Evolutionary conservation across 2,888 invertebrate genomes (phyloP).

Genomic region (Danaus chrysippus): DNA sequence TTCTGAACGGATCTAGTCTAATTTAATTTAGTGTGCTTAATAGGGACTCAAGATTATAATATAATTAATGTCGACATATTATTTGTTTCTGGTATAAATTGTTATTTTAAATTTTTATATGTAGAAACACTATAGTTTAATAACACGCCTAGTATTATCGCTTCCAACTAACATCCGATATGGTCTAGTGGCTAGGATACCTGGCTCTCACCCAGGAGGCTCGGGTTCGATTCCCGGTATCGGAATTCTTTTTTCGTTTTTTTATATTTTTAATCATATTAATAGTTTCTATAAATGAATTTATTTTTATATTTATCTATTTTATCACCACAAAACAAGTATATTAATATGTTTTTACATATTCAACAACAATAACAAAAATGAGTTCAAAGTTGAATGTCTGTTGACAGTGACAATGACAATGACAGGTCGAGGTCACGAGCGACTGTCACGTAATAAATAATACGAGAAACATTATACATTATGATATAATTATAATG

Average conservation of each 20-base stretch:
- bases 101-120: background rate
- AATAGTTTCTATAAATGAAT: background rate
- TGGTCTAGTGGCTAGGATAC: constrained; percentile 84
- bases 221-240: constrained; percentile 86
- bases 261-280: constrained; percentile 12
- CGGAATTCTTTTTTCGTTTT: constrained; percentile 60
- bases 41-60: background rate
- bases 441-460: background rate
- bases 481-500: too few species aligned
- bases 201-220: constrained; percentile 85
- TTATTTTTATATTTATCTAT: background rate
- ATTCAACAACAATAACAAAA: too few species aligned
- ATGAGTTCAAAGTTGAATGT: too few species aligned
- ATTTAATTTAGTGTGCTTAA: background rate
- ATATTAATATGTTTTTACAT: too few species aligned
- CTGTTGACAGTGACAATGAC: background rate
- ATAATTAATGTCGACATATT: background rate
- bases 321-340: background rate
- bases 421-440: constrained; percentile 1
- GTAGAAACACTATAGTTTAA: background rate
- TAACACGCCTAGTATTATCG: background rate
- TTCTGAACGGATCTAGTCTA: background rate
- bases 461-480: too few species aligned
- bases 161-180: constrained; percentile 57
- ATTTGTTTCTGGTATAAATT: background rate